Evolutionary conservation across 2,113 vertebrate genomes (phyloP).

Genomic region (Ascaphus truei): DNA sequence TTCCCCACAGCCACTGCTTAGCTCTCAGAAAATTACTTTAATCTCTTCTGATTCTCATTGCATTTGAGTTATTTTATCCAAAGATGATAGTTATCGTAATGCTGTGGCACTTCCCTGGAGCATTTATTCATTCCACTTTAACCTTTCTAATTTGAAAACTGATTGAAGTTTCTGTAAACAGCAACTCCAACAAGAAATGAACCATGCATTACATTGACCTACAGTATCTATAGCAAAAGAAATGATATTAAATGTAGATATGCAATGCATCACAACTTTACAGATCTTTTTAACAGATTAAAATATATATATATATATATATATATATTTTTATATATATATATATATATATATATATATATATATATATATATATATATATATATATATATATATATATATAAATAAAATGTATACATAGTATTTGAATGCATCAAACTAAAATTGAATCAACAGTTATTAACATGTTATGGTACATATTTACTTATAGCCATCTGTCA

Average conservation of each 20-base stretch:
- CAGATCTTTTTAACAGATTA: too few relatives aligned
- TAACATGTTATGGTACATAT: too few relatives aligned
- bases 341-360: too few relatives aligned
- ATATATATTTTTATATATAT: too few relatives aligned
- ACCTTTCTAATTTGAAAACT: conserved; percentile 17
- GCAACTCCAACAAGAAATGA: background rate
- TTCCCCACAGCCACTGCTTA: background rate
- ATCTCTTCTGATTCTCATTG: conserved; percentile 22
- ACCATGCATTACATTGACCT: background rate
- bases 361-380: too few relatives aligned
- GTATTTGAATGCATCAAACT: too few relatives aligned
- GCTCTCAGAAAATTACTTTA: conserved; percentile 12
- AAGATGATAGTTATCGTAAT: conserved; percentile 7
- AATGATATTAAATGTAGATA: background rate
- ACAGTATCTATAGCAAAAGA: background rate
- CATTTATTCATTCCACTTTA: conserved; percentile 12
- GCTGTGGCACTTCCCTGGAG: background rate
- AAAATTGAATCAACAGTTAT: too few relatives aligned
- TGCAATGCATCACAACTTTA: background rate
- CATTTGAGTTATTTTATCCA: conserved; percentile 1
- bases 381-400: too few relatives aligned
- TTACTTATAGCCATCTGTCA: too few relatives aligned
- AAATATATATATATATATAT: too few relatives aligned
- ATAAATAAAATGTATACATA: too few relatives aligned
- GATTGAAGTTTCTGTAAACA: conserved; percentile 23